These are phyloP conservation scores for Trissoscelio sp. DNA, from an alignment of 2,888 invertebrate species.

Conservation along the genomic window DNA sequence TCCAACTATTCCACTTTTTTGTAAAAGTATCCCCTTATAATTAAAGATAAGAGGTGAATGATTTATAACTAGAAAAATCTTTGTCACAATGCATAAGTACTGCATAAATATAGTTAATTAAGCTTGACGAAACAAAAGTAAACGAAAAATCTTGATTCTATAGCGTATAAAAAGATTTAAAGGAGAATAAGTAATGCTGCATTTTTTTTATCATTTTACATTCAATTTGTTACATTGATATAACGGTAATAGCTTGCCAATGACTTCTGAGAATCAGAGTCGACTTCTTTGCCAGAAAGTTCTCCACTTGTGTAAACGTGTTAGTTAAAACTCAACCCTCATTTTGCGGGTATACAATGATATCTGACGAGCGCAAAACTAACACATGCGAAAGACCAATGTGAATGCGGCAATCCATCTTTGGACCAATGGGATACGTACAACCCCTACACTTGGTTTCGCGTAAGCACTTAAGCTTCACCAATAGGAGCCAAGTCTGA, in stretches of 20 bases:
- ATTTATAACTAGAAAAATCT: too few relatives aligned
- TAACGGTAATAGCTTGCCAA: conserved; percentile 75
- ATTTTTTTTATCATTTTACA: conserved; percentile 73
- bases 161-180: conserved; percentile 10
- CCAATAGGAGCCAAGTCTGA: conserved; percentile 71
- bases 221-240: conserved; percentile 77
- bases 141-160: not conserved
- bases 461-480: conserved; percentile 69
- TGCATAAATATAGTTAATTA: conserved; percentile 1
- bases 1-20: too few relatives aligned
- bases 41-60: too few relatives aligned
- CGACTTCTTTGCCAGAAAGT: conserved; percentile 30
- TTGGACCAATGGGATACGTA: conserved; percentile 71
- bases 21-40: too few relatives aligned
- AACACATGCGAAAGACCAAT: conserved; percentile 68
- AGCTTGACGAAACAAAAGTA: not conserved
- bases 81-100: too few relatives aligned
- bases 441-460: conserved; percentile 64
- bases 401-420: conserved; percentile 69
- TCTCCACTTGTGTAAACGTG: conserved; percentile 56
- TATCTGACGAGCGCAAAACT: conserved; percentile 14
- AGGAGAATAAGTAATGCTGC: not conserved
- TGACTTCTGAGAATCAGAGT: conserved; percentile 67
- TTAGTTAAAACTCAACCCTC: conserved; percentile 56
- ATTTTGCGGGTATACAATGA: conserved; percentile 56